A percentile compares a stretch with the other conserved stretches of the same genome.
phyloP scores from a whole-genome alignment of 30 jellyfish, hydroid and myxozoan species.

The Cassiopea xamachana region DNA sequence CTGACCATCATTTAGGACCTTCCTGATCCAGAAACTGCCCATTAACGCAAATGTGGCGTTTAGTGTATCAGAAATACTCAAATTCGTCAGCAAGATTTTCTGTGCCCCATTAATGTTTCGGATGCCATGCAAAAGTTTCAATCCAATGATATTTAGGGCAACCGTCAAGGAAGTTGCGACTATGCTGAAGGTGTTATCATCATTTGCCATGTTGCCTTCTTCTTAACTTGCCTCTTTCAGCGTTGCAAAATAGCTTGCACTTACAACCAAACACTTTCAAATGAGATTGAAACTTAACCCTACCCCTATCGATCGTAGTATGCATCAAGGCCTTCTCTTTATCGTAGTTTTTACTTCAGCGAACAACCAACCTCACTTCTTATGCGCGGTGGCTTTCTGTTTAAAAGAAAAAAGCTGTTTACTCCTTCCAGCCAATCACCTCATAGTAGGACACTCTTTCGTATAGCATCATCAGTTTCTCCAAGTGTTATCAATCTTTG shows the following conservation, averaged over 20 bases:
- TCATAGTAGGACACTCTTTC: not conserved
- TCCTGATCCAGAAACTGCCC: not conserved
- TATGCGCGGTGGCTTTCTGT: not conserved
- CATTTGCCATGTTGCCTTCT: not conserved
- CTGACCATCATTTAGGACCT: not conserved
- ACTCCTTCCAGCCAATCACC: not conserved
- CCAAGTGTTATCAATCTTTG: no score
- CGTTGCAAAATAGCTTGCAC: not conserved
- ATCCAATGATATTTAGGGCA: slow-evolving; percentile 20
- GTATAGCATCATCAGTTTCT: no score
- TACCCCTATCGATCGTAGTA: not conserved
- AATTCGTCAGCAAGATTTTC: slow-evolving; percentile 21
- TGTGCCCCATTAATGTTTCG: slow-evolving; percentile 25
- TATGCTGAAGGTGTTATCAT: not conserved
- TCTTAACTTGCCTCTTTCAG: not conserved
- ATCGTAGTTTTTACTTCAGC: not conserved
- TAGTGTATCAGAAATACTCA: slow-evolving; percentile 41
- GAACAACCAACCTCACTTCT: not conserved
- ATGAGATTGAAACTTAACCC: not conserved
- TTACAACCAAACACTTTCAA: no score
- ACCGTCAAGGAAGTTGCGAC: slow-evolving; percentile 8
- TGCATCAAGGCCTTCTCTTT: not conserved
- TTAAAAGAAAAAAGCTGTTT: not conserved
- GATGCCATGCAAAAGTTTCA: slow-evolving; percentile 34
- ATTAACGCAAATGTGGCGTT: slow-evolving; percentile 18